Percentiles rank a stretch among this genome's conserved stretches.
Conservation (phyloP, 2,797 vertebrate species). For the Phoxinus dragarum region DNA sequence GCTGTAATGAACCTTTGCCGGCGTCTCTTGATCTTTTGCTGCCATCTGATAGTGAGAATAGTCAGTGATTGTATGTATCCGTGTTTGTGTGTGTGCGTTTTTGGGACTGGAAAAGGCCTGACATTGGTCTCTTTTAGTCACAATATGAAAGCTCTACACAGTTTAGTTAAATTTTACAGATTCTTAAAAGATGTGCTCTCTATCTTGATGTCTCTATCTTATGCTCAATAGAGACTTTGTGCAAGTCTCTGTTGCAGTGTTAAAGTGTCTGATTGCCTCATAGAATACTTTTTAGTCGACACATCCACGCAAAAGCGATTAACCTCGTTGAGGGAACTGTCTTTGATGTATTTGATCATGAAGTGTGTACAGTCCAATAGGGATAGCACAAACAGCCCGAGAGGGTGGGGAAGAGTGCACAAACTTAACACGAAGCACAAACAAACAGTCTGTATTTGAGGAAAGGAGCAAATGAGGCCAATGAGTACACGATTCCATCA, state of each 20-base stretch:
- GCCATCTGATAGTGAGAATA: slow-evolving; percentile 36
- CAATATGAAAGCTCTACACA: slow-evolving; percentile 19
- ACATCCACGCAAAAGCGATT: slow-evolving; percentile 30
- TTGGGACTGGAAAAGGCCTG: slow-evolving; percentile 1
- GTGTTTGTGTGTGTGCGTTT: neutral
- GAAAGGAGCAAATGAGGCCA: slow-evolving; percentile 7
- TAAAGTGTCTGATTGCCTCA: slow-evolving; percentile 42
- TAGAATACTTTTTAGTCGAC: slow-evolving; percentile 31
- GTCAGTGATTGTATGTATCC: slow-evolving; percentile 31
- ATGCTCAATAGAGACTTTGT: neutral
- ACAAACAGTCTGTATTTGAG: slow-evolving; percentile 17
- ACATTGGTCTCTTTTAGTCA: slow-evolving; percentile 17
- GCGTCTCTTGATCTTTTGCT: slow-evolving; percentile 51
- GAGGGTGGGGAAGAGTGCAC: slow-evolving; percentile 5
- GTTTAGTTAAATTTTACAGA: neutral
- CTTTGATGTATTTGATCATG: slow-evolving; percentile 47
- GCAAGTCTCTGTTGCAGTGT: slow-evolving; percentile 19
- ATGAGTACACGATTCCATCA: neutral
- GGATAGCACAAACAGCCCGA: neutral
- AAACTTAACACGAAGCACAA: neutral
- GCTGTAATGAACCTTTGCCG: slow-evolving; percentile 48
- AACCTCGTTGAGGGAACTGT: slow-evolving; percentile 44
- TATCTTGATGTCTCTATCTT: neutral
- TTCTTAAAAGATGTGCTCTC: neutral
- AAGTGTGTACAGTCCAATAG: slow-evolving; percentile 8